Percentiles rank a stretch among this genome's conserved stretches.
Evolutionary conservation across 2,797 vertebrate species (phyloP).

Genomic region (Argentina silus): DNA sequence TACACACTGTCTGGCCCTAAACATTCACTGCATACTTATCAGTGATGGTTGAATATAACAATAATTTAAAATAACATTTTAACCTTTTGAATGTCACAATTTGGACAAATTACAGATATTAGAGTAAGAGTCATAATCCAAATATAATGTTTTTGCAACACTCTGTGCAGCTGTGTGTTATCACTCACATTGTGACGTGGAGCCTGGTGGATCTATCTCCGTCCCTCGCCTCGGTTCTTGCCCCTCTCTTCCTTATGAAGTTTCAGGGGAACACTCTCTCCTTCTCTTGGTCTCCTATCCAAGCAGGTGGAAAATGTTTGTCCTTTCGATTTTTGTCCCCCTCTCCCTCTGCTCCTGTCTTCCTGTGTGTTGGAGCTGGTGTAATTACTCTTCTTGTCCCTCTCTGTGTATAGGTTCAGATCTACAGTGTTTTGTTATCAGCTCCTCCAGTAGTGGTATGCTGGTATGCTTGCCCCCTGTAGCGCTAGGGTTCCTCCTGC

Average conservation of each 20-base stretch:
- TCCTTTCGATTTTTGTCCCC: background rate
- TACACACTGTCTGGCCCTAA: background rate
- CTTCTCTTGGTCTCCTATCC: background rate
- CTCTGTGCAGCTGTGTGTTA: slow-evolving; percentile 4
- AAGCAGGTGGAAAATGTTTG: background rate
- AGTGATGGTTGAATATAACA: background rate
- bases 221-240: slow-evolving; percentile 59
- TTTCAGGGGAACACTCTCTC: background rate
- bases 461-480: slow-evolving; percentile 43
- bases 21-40: background rate
- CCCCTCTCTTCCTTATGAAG: background rate
- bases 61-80: background rate
- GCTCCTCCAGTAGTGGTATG: slow-evolving; percentile 57
- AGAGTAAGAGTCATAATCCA: background rate
- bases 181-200: slow-evolving; percentile 70
- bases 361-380: background rate
- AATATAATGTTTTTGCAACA: background rate
- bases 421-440: slow-evolving; percentile 9
- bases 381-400: background rate
- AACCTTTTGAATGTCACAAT: background rate
- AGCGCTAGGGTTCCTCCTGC: slow-evolving; percentile 41
- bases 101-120: background rate
- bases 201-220: slow-evolving; percentile 55
- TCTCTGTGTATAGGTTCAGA: background rate
- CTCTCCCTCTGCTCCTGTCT: slow-evolving; percentile 1